phyloP scores from a whole-genome alignment of 2,113 vertebrate genomes.

The Buteo buteo region DNA sequence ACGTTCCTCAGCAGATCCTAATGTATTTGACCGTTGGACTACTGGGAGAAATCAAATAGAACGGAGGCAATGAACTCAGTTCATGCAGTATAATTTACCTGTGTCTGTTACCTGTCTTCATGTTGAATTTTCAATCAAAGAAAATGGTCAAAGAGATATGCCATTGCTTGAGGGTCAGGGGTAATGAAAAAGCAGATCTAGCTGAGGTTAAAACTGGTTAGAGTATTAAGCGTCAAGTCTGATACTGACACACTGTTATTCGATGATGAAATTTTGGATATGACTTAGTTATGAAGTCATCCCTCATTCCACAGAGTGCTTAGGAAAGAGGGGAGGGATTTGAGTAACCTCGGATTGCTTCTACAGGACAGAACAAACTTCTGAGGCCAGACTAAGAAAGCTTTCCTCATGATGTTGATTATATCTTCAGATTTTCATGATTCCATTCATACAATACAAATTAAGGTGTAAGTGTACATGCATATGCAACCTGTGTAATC shows the following conservation, averaged over 20 bases:
- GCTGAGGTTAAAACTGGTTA: background rate
- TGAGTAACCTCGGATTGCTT: background rate
- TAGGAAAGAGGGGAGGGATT: background rate
- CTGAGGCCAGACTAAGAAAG: background rate
- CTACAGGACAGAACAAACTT: background rate
- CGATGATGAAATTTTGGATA: background rate
- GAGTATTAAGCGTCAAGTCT: background rate
- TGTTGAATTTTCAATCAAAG: background rate
- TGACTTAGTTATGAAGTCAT: background rate
- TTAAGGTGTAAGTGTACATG: background rate
- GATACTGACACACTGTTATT: background rate
- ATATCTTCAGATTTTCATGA: background rate
- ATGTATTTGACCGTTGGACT: background rate
- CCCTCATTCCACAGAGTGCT: background rate
- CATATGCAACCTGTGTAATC: background rate
- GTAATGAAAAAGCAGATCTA: background rate
- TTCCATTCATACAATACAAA: background rate
- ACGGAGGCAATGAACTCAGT: background rate
- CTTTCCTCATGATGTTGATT: background rate
- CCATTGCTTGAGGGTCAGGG: background rate
- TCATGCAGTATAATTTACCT: background rate
- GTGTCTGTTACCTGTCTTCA: background rate
- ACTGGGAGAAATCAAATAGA: background rate
- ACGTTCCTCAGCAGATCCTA: accelerated
- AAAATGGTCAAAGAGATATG: background rate